Base-by-base conservation (phyloP, 2,113 vertebrate species). In the Narcine bancroftii region DNA sequence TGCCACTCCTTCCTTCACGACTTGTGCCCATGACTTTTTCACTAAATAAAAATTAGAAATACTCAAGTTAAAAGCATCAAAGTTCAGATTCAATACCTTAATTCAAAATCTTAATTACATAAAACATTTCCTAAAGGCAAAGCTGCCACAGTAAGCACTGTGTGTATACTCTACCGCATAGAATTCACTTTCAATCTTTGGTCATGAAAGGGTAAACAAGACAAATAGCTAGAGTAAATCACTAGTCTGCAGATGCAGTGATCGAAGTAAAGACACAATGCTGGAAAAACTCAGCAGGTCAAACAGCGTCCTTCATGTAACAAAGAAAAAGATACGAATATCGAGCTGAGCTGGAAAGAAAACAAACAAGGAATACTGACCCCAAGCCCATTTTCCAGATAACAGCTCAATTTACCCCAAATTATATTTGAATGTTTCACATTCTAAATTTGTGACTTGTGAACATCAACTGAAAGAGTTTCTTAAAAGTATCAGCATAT, bases 1-100 rank as follows among this genome's bases (percentile, higher is more conserved):
- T 39, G 94, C 92, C 92, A 95, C 94, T 11, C 97, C 97, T 92
- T 95, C 94, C 95, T 96, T 97, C 75, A 98, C 98, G 92, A 97
- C 95, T 56, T 98, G 95, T 50, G 96, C 97, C 96, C 96, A 98
- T 72, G 97, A 96, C 92, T 92, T 95, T 63, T 93, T 83, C 92
- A 96, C 97, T 98, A 33, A 69, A 93, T 94, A 92, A 47, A 36
- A 3, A 93, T 93, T 92, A 50, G 0, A 93, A 26, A 91, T 89
- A 47, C 66, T 29, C 3, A 75, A 92, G 33, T 24, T 42, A 81
- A 36, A 11, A 50, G 72, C 50, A 26, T 36, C 53, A 87, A 87
- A 36, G 17, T 36, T n/a, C 53, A 60, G 15, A 21, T 60, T 9
- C 15, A 19, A 87, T 60, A 56, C 6, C 29, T 83, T 10, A 50